Conservation (phyloP, 2,888 invertebrate species). For the Pantelozetes paolii region DNA sequence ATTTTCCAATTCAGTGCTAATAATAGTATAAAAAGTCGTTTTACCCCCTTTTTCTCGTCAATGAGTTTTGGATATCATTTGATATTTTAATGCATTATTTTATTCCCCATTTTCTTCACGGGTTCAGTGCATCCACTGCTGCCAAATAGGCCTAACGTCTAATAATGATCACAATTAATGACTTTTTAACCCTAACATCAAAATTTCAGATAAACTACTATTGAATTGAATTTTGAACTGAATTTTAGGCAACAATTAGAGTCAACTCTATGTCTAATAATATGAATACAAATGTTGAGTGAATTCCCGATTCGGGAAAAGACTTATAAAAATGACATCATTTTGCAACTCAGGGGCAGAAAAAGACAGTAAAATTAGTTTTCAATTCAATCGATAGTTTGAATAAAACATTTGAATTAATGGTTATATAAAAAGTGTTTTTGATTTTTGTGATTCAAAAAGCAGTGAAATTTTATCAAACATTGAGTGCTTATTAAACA, state of each 20-base stretch:
- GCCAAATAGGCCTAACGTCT: background rate
- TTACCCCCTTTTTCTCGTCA: too few relatives aligned
- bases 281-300: background rate
- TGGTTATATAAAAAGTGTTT: too few relatives aligned
- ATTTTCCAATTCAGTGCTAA: too few relatives aligned
- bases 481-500: too few relatives aligned
- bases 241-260: background rate
- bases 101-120: background rate
- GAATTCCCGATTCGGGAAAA: constrained; percentile 9
- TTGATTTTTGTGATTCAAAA: too few relatives aligned
- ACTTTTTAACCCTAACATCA: background rate
- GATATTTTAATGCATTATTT: background rate
- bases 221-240: background rate
- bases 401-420: too few relatives aligned
- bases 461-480: too few relatives aligned
- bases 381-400: background rate
- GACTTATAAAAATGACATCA: background rate
- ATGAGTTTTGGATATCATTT: background rate
- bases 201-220: background rate
- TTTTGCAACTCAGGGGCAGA: background rate
- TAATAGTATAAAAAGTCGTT: too few relatives aligned
- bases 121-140: background rate
- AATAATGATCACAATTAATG: background rate
- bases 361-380: background rate
- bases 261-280: background rate